Base-by-base conservation (phyloP, 1,140 invertebrate species). In the Hycleus cichorii region DNA sequence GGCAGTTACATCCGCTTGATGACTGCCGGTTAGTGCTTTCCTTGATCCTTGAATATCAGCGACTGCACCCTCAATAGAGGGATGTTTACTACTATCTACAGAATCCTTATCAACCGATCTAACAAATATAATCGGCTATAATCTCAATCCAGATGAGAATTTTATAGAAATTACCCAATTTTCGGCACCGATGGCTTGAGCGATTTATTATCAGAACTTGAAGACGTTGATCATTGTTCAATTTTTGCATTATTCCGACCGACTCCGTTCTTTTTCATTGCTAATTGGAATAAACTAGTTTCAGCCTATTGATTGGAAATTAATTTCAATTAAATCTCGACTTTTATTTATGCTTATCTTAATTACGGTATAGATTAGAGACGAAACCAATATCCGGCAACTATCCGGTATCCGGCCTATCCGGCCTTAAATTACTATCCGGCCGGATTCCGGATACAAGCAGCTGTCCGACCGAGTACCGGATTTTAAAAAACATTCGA, bases 1-100 rank as follows among this genome's bases (percentile, higher is more conserved):
- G 18, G 91, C 84, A n/a, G 84, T 81, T 2, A 90, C 80, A 75
- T 94, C 86, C 24, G 72, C 70, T 47, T 72, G 65, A 24, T 60
- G 59, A 46, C 11, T 18, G 8, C 47, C 52, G 4, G 26, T 18
- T 26, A 64, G 49, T 38, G 59, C 64, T 49, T 66, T 70, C 38
- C 62, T 58, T n/a, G 64, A 69, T 6, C 64, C 64, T 47, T 64
- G 53, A 11, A 57, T 60, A 27, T 66, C 54, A 9, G 26, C 53
- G n/a, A 18, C 57, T 11, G 61, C 56, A 24, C 58, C 62, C 25
- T 60, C 59, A 25, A 54, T 56, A 0, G 63, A 65, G 3, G 64
- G 39, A 26, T 59, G 57, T 54, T 72, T 68, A 47, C 65, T 73
- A 25, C 75, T 75, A 4, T 78, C 76, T n/a, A 76, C 60, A 9